Percentiles rank a stretch among this genome's conserved stretches.
phyloP scores from a whole-genome alignment of 2,888 invertebrate species.

The Troglohyphantes excavatus region DNA sequence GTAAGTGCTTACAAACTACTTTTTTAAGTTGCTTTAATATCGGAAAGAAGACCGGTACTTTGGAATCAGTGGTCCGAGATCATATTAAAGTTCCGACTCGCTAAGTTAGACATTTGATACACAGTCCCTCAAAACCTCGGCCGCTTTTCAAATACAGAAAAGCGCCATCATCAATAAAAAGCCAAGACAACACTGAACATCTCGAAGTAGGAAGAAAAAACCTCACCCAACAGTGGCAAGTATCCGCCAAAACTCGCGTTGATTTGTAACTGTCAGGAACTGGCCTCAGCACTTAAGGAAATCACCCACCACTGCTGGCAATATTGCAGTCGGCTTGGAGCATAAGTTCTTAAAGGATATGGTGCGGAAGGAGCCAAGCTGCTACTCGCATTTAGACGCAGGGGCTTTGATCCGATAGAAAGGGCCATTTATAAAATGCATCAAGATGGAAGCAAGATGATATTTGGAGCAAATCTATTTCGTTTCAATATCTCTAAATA shows the following conservation, averaged over 20 bases:
- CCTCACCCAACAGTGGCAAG: conserved; percentile 5
- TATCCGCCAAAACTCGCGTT: conserved; percentile 41
- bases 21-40: too few relatives aligned
- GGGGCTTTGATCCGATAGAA: neutral
- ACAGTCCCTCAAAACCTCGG: neutral
- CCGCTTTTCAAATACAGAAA: neutral
- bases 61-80: too few relatives aligned
- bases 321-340: conserved; percentile 55
- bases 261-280: conserved; percentile 59
- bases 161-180: conserved; percentile 32
- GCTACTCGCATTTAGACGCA: conserved; percentile 46
- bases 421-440: conserved; percentile 31
- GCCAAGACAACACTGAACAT: neutral
- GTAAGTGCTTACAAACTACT: too few relatives aligned
- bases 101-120: neutral
- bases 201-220: conserved; percentile 22
- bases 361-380: conserved; percentile 7
- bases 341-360: conserved; percentile 50
- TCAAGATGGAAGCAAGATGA: neutral
- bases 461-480: conserved; percentile 12
- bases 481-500: neutral
- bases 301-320: conserved; percentile 11
- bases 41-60: too few relatives aligned
- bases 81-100: too few relatives aligned
- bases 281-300: conserved; percentile 60